A percentile compares a stretch with the other conserved stretches of the same genome.
Evolutionary conservation across 2,113 vertebrate genomes (phyloP).

Genomic region (Tragelaphus imberbis): DNA sequence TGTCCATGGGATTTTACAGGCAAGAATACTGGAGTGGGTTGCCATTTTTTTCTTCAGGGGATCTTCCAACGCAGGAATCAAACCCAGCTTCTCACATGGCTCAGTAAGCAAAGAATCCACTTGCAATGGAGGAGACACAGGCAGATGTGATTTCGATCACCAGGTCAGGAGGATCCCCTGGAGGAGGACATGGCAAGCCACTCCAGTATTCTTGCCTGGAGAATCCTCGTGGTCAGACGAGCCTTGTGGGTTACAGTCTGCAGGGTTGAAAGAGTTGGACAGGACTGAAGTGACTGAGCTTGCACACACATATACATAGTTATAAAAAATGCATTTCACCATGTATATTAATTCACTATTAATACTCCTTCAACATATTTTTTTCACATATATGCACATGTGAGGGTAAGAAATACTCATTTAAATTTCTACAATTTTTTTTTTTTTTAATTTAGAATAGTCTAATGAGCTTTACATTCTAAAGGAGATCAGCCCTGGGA

Average conservation of each 20-base stretch:
- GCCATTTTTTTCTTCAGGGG: background rate
- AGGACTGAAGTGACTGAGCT: background rate
- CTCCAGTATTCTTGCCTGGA: background rate
- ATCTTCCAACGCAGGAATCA: background rate
- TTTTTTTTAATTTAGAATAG: background rate
- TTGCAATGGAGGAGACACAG: background rate
- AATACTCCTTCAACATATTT: background rate
- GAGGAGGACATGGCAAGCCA: background rate
- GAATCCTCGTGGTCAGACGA: background rate
- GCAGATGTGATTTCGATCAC: fast-evolving
- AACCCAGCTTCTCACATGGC: background rate
- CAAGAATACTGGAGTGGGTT: background rate
- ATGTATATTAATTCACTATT: background rate
- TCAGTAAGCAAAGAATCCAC: background rate
- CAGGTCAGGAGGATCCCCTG: background rate
- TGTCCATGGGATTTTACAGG: background rate
- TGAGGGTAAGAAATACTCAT: background rate
- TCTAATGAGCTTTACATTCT: background rate
- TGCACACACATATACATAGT: background rate
- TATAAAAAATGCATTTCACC: background rate
- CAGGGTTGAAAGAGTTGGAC: background rate
- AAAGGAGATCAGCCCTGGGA: too few relatives aligned
- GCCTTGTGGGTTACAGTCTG: background rate
- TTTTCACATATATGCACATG: background rate
- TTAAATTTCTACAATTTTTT: background rate